Evolutionary conservation across 30 jellyfish, hydroid and myxozoan species (phyloP).

Genomic region (Aurelia aurita): DNA sequence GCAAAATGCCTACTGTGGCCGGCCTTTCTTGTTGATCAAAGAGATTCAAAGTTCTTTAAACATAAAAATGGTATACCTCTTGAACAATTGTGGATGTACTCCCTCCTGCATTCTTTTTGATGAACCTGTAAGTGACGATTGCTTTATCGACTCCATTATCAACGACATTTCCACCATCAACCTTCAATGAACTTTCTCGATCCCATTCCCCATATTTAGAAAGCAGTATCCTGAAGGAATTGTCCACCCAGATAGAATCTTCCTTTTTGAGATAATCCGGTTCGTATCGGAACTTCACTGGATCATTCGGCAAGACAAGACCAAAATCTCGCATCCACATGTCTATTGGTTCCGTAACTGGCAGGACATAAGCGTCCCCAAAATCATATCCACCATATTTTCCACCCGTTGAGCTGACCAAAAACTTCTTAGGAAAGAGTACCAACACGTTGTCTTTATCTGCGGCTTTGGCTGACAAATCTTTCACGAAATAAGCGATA

Average conservation of each 20-base stretch:
- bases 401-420: conserved; percentile 1
- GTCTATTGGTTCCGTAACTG: conserved; percentile 47
- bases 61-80: no score
- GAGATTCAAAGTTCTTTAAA: no score
- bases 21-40: no score
- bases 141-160: conserved; percentile 71
- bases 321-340: conserved; percentile 76
- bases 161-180: conserved; percentile 77
- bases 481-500: conserved; percentile 55
- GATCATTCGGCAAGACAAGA: conserved; percentile 39
- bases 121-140: conserved; percentile 52
- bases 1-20: no score
- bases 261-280: conserved; percentile 60
- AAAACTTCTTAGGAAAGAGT: conserved; percentile 43
- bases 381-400: conserved; percentile 46
- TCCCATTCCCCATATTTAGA: conserved; percentile 13
- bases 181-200: conserved; percentile 11
- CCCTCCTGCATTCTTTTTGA: conserved; percentile 26
- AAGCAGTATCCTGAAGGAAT: conserved; percentile 31
- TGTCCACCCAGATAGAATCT: conserved; percentile 54
- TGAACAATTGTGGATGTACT: not conserved
- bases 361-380: conserved; percentile 51
- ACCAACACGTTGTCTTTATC: conserved; percentile 59
- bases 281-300: conserved; percentile 55
- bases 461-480: conserved; percentile 56